phyloP scores from a whole-genome alignment of 2,797 vertebrate species.

The Ctenopoma kingsleyae region DNA sequence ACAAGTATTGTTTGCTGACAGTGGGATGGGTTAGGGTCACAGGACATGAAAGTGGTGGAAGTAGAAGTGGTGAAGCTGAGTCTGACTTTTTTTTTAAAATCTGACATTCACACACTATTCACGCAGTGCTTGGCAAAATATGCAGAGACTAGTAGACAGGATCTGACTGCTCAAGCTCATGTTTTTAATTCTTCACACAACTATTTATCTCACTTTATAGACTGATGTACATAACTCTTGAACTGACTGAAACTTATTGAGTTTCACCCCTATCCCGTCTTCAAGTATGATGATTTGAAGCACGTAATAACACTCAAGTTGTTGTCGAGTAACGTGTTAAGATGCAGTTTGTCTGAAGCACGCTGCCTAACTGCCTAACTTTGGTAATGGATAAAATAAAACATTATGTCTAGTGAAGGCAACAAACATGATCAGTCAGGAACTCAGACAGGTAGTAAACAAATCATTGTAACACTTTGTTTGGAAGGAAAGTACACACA shows the following conservation, averaged over 20 bases:
- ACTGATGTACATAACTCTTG: too few species aligned
- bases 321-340: too few species aligned
- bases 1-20: too few species aligned
- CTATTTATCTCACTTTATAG: background rate
- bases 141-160: background rate
- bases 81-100: background rate
- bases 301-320: background rate
- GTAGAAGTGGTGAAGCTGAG: background rate
- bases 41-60: too few species aligned
- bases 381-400: too few species aligned
- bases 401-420: too few species aligned
- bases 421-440: background rate
- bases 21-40: too few species aligned
- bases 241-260: too few species aligned
- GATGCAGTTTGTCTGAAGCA: background rate
- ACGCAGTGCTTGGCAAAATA: background rate
- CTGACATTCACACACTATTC: background rate
- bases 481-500: background rate
- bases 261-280: background rate
- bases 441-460: too few species aligned
- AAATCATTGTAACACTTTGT: background rate
- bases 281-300: background rate
- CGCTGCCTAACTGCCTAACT: too few species aligned
- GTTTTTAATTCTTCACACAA: background rate
- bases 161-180: background rate